These are phyloP conservation scores for Crotalus tigris DNA, from an alignment of 2,113 vertebrate species.

Conservation along the genomic window DNA sequence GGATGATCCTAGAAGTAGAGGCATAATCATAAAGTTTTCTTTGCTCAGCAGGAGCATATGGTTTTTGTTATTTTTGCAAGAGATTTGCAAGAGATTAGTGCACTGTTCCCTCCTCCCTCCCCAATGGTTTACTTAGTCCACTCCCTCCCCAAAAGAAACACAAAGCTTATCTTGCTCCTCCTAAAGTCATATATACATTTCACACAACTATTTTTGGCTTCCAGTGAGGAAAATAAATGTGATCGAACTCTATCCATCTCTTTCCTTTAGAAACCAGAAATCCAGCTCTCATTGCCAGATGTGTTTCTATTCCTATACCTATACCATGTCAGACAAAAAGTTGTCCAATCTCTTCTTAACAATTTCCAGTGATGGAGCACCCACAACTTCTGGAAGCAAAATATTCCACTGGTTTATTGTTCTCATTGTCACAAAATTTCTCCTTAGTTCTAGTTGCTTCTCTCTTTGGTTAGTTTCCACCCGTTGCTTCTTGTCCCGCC, in stretches of 20 bases:
- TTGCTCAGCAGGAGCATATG: background rate
- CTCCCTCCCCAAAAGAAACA: background rate
- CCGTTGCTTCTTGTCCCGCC: no score
- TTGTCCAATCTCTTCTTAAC: no score
- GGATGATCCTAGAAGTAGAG: background rate
- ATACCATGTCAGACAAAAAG: no score
- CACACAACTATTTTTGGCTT: background rate
- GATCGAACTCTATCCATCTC: background rate
- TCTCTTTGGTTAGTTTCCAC: no score
- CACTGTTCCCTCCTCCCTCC: background rate
- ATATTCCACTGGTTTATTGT: no score
- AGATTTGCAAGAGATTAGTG: background rate
- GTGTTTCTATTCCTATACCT: background rate
- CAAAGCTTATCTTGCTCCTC: background rate
- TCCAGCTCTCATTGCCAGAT: background rate
- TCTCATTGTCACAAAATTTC: no score
- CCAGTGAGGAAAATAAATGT: background rate
- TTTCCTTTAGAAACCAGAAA: background rate
- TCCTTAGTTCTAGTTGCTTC: no score
- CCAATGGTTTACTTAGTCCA: background rate
- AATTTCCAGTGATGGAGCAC: no score
- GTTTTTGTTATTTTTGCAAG: background rate
- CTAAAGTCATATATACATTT: background rate
- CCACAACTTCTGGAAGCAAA: no score
- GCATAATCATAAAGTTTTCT: background rate